Percentiles rank a stretch among this genome's conserved stretches.
Evolutionary conservation across 2,113 vertebrate genomes (phyloP).

Genomic region (Eulemur rufifrons): DNA sequence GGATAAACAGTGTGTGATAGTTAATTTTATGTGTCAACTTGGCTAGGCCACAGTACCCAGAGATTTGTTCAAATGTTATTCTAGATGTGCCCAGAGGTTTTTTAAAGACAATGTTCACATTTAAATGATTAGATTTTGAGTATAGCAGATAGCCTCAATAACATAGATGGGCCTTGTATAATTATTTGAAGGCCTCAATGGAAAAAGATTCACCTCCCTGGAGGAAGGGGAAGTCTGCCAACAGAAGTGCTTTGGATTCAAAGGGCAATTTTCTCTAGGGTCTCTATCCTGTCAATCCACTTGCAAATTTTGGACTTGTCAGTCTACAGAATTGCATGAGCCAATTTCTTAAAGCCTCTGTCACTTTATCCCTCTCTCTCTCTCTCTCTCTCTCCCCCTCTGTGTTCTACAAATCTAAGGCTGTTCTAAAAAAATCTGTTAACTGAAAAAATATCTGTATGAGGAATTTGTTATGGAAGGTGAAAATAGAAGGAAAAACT

Average conservation of each 20-base stretch:
- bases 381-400: not conserved
- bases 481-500: not conserved
- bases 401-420: not conserved
- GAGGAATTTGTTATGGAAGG: not conserved
- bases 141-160: not conserved
- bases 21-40: not conserved
- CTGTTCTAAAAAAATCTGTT: not conserved
- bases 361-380: not conserved
- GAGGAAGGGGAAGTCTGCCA: not conserved
- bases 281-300: not conserved
- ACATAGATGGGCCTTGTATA: not conserved
- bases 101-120: not conserved
- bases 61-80: not conserved
- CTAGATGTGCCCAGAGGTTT: not conserved
- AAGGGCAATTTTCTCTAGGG: not conserved
- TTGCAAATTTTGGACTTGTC: not conserved
- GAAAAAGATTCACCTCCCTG: not conserved
- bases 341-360: not conserved
- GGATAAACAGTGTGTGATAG: not conserved
- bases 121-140: not conserved
- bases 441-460: not conserved
- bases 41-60: not conserved
- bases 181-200: not conserved
- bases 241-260: not conserved
- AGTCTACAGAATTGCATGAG: not conserved